Evolutionary conservation across 1,140 invertebrate genomes (phyloP).

Genomic region (Sycophila sp.): DNA sequence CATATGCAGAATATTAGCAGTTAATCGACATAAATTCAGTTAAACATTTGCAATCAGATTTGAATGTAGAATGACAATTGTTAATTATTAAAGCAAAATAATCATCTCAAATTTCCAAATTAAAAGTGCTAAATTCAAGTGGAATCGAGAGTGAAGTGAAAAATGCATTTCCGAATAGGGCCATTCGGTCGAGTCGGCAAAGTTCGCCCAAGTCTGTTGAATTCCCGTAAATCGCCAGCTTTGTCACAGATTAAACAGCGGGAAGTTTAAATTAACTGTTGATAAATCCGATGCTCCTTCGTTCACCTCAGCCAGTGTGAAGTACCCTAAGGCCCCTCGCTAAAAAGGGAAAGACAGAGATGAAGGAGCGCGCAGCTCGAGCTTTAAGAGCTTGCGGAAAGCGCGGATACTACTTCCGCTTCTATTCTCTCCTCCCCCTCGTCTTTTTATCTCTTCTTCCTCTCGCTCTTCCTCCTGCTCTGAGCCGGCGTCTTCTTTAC

Average conservation of each 20-base stretch:
- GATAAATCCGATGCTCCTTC: conserved; percentile 2
- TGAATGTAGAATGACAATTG: too few relatives aligned
- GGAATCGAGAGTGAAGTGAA: too few relatives aligned
- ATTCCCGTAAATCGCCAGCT: not conserved
- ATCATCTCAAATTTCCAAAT: too few relatives aligned
- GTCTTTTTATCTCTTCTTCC: not conserved
- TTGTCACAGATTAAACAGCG: not conserved
- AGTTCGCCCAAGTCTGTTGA: not conserved
- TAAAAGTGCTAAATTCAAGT: too few relatives aligned
- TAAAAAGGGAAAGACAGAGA: not conserved
- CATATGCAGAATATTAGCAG: too few relatives aligned
- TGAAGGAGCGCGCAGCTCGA: not conserved
- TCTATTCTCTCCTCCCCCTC: not conserved
- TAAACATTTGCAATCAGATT: too few relatives aligned
- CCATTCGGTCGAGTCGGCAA: not conserved
- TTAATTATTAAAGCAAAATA: too few relatives aligned
- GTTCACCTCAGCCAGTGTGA: not conserved
- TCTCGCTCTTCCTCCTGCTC: not conserved
- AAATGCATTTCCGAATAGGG: too few relatives aligned
- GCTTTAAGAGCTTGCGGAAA: conserved; percentile 15
- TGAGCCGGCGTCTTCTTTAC: not conserved
- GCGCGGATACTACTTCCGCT: conserved; percentile 1
- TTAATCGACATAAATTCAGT: too few relatives aligned
- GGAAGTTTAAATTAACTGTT: conserved; percentile 14
- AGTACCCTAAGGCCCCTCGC: not conserved